Percentiles rank a stretch among this genome's conserved stretches.
phyloP scores from a whole-genome alignment of 23 tunicate species.

The Trididemnum clinides region DNA sequence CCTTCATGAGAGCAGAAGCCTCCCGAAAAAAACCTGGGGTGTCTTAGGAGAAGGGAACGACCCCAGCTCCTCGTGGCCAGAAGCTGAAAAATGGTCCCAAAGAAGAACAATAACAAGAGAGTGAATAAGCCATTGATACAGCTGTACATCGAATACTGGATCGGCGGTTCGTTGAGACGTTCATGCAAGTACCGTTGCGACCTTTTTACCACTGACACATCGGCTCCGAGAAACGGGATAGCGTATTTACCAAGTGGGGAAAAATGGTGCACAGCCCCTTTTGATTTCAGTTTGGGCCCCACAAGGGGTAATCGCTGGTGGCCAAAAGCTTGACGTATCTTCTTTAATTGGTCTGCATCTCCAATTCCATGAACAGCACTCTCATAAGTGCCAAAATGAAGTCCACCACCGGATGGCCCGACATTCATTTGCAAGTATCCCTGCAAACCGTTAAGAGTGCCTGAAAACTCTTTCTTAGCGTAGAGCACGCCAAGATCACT shows the following conservation, averaged over 20 bases:
- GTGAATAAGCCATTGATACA: constrained; percentile 39
- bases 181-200: constrained; percentile 69
- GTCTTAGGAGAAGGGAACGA: constrained; percentile 53
- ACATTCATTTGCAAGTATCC: constrained; percentile 45
- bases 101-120: constrained; percentile 26
- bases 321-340: constrained; percentile 42
- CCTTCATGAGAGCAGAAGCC: constrained; percentile 83
- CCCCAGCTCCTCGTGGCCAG: constrained; percentile 70
- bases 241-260: constrained; percentile 30
- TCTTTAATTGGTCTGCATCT: constrained; percentile 29
- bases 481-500: constrained; percentile 83
- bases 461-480: constrained; percentile 55
- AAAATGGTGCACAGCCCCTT: constrained; percentile 47
- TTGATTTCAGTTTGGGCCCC: constrained; percentile 65
- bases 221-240: constrained; percentile 91
- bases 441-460: constrained; percentile 56
- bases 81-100: constrained; percentile 65
- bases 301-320: constrained; percentile 44
- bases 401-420: constrained; percentile 51
- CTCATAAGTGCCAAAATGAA: constrained; percentile 83
- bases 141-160: constrained; percentile 83
- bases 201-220: constrained; percentile 80
- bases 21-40: constrained; percentile 78
- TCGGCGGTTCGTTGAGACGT: constrained; percentile 44
- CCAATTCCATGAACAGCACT: constrained; percentile 85